These are phyloP conservation scores for Labrus mixtus DNA, from an alignment of 2,113 vertebrate species.

Conservation along the genomic window DNA sequence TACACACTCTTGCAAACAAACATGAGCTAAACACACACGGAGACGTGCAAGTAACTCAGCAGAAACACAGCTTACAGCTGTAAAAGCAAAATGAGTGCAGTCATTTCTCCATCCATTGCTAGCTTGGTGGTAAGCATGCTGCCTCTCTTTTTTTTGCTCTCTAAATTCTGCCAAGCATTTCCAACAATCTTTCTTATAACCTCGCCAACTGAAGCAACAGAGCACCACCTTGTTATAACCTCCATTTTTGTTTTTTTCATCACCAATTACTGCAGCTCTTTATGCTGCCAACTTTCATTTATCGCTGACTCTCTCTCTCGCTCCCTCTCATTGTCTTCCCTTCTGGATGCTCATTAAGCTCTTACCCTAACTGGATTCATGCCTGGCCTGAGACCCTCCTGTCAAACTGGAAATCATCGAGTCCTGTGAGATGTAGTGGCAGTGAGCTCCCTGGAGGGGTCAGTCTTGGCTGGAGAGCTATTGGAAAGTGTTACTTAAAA, in stretches of 20 bases:
- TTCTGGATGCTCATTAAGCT: slow-evolving; percentile 65
- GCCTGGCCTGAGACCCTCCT: slow-evolving; percentile 46
- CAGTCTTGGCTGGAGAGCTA: slow-evolving; percentile 20
- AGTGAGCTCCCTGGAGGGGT: slow-evolving; percentile 37
- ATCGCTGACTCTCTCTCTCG: background rate
- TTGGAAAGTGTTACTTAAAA: background rate
- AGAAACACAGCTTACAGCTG: background rate
- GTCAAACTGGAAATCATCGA: slow-evolving; percentile 28
- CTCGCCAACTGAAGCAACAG: slow-evolving; percentile 22
- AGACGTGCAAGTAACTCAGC: background rate
- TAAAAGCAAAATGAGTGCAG: background rate
- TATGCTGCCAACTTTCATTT: slow-evolving; percentile 29
- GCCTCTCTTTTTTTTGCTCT: slow-evolving; percentile 22
- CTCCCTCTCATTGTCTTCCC: slow-evolving; percentile 51
- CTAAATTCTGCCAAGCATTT: slow-evolving; percentile 41
- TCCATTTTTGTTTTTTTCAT: slow-evolving; percentile 2
- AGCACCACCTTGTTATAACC: slow-evolving; percentile 54
- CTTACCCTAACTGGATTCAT: slow-evolving; percentile 60
- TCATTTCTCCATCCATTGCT: slow-evolving; percentile 27
- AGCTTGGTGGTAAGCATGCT: slow-evolving; percentile 26
- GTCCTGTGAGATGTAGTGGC: slow-evolving; percentile 23
- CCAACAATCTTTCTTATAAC: slow-evolving; percentile 18
- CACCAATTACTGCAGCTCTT: slow-evolving; percentile 21
- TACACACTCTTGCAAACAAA: background rate
- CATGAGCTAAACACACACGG: background rate